Conservation (phyloP, 2,113 vertebrate species). For the Microcebus jonahi region DNA sequence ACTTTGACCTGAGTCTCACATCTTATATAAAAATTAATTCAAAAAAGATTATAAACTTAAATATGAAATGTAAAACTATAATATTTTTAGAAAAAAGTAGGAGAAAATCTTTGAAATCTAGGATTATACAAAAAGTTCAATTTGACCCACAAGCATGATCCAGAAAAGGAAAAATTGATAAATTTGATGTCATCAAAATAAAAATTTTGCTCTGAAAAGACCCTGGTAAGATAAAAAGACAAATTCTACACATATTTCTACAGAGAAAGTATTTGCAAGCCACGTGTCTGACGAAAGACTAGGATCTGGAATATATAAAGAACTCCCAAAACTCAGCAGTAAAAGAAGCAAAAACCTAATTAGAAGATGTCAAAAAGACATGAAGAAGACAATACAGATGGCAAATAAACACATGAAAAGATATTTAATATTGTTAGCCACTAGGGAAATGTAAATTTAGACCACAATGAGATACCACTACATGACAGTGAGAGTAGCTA, state of each 20-base stretch:
- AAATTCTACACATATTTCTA: background rate
- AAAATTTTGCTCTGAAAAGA: background rate
- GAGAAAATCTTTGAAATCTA: background rate
- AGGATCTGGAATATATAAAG: background rate
- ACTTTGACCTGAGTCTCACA: background rate
- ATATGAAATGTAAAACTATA: background rate
- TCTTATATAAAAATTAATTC: background rate
- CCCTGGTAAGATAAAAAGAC: background rate
- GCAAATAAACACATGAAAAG: background rate
- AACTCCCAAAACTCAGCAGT: slow-evolving; percentile 1
- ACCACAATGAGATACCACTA: background rate
- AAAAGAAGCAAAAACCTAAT: background rate
- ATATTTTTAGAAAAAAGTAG: background rate
- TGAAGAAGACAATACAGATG: background rate
- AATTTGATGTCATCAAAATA: background rate
- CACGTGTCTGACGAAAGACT: background rate
- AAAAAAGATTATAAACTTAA: background rate
- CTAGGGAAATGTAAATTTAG: background rate
- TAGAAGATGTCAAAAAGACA: background rate
- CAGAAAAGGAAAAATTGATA: background rate
- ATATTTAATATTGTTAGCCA: background rate
- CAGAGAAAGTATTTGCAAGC: background rate
- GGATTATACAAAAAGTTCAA: background rate
- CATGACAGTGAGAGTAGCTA: background rate
- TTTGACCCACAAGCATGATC: background rate